These are phyloP conservation scores for Ceraclea dissimilis DNA, from an alignment of 2,888 invertebrate species.

Conservation along the genomic window DNA sequence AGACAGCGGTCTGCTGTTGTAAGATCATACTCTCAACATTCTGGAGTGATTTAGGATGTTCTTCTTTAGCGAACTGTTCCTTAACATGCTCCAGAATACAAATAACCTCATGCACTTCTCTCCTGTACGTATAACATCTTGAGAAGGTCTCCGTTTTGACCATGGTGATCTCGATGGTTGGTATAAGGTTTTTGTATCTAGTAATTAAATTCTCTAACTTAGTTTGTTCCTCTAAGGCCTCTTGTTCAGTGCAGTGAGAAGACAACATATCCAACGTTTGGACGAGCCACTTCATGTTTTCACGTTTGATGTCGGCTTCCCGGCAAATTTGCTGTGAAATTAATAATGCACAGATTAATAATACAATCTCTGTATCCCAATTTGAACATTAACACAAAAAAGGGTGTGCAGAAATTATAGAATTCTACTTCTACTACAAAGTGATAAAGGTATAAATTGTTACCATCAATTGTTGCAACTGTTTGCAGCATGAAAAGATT, in stretches of 20 bases:
- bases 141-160: slow-evolving; percentile 88
- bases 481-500: not conserved
- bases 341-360: not conserved
- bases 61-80: slow-evolving; percentile 60
- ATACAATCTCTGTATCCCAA: not conserved
- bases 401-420: not conserved
- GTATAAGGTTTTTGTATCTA: slow-evolving; percentile 85
- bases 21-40: slow-evolving; percentile 67
- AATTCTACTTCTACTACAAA: not conserved
- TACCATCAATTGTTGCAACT: not conserved
- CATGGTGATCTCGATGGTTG: slow-evolving; percentile 87
- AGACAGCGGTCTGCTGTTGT: slow-evolving; percentile 76
- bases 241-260: slow-evolving; percentile 72
- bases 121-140: slow-evolving; percentile 84
- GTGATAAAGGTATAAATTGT: not conserved
- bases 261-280: slow-evolving; percentile 82
- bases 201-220: slow-evolving; percentile 75
- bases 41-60: slow-evolving; percentile 62
- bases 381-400: not conserved
- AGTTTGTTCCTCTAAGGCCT: slow-evolving; percentile 72
- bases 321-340: slow-evolving; percentile 72
- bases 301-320: slow-evolving; percentile 82
- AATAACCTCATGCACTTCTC: slow-evolving; percentile 81
- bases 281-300: slow-evolving; percentile 93
- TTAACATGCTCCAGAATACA: slow-evolving; percentile 69